Evolutionary conservation across 1,140 invertebrate genomes (phyloP), one percentile per base, ranked within the genome.

Genomic region (Wasmannia auropunctata): DNA sequence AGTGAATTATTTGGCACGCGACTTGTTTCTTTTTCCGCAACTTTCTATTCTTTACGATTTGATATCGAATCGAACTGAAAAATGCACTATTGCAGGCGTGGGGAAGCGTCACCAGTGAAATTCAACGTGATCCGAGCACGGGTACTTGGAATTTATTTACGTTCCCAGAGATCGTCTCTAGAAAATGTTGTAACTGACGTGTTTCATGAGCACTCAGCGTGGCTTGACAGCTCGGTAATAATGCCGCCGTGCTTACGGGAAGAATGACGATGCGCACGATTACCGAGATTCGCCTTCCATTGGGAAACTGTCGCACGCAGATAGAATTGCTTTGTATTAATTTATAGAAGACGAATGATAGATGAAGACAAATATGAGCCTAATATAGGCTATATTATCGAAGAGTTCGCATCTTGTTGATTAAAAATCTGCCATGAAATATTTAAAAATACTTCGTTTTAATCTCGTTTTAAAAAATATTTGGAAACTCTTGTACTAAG

Each of bases 261-360:
- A 88, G 63, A 85, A 74, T 70, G 69, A 88, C 75, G 88, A 81
- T 81, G 85, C 85, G 67, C 83, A 86, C 85, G 88, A 88, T 62
- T 58, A 72, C 83, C 60, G 46, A 54, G 56, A 85, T 81, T 81
- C 62, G 54, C 72, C 46, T 67, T 58, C 40, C 49, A 72, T 88
- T 86, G 60, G 60, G 11, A 28, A 75, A 70, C 88, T 88, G 88
- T 88, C 88, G 62, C 83, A 49, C 31, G 87, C 88, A 89, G 84
- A 81, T 76, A 46, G 83, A 88, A 86, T 81, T 63, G 87, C 54
- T 86, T 88, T 65, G 58, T 88, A 88, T 89, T 86, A 89, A 88
- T 89, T 58, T 51, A 46, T 34, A 54, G 46, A 31, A 31, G 14
- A 43, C 31, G 51, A 46, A 88, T 88, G 74, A 89, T 86, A 76